phyloP scores from a whole-genome alignment of 2,888 invertebrate genomes.

The Drosophila fungiperda region DNA sequence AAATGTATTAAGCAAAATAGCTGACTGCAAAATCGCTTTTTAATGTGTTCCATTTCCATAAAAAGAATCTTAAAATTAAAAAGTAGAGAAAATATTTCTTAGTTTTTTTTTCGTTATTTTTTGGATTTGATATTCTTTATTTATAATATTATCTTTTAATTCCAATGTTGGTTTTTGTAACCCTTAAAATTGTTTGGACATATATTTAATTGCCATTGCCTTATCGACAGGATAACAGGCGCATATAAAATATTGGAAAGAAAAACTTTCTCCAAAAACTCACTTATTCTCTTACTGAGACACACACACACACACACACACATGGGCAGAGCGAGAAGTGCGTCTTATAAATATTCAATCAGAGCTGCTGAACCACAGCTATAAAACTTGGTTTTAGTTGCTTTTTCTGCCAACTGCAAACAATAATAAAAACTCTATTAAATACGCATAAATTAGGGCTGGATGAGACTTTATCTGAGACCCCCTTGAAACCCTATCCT shows the following conservation, averaged over 20 bases:
- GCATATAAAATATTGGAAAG: slow-evolving; percentile 15
- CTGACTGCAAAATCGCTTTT: not conserved
- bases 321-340: not conserved
- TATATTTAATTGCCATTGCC: slow-evolving; percentile 6
- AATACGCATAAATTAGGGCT: slow-evolving; percentile 77
- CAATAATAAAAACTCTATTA: slow-evolving; percentile 80
- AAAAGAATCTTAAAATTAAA: not conserved
- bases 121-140: not conserved
- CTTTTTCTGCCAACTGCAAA: slow-evolving; percentile 58
- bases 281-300: not conserved
- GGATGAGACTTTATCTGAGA: slow-evolving; percentile 32
- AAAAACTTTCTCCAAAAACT: slow-evolving; percentile 31
- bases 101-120: not conserved
- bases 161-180: not conserved
- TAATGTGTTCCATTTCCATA: not conserved
- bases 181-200: not conserved
- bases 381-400: slow-evolving; percentile 53
- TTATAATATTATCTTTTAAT: not conserved
- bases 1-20: not conserved
- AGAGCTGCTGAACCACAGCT: slow-evolving; percentile 48
- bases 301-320: not conserved
- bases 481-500: slow-evolving; percentile 4
- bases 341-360: slow-evolving; percentile 73
- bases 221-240: not conserved
- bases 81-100: no score